Evolutionary conservation across 1,140 invertebrate species (phyloP).

Genomic region (Archegozetes longisetosus): DNA sequence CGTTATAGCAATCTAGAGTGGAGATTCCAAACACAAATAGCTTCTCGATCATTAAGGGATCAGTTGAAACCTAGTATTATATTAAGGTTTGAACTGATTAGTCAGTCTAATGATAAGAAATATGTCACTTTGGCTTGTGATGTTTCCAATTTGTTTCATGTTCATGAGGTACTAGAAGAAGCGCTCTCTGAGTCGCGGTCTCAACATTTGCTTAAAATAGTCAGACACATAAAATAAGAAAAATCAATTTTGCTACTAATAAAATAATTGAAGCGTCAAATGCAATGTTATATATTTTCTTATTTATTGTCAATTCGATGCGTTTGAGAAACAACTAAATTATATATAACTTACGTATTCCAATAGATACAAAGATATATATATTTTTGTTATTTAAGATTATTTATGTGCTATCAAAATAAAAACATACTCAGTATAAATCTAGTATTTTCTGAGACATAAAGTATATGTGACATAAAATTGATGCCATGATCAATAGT

Average conservation of each 20-base stretch:
- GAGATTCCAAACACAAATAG: conserved; percentile 4
- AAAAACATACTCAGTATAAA: too few relatives aligned
- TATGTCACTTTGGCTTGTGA: neutral
- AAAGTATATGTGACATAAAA: too few relatives aligned
- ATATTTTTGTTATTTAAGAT: too few relatives aligned
- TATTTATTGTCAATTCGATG: too few relatives aligned
- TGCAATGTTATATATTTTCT: too few relatives aligned
- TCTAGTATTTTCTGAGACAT: too few relatives aligned
- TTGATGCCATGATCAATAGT: too few relatives aligned
- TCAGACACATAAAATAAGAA: conserved; percentile 1
- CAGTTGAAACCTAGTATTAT: conserved; percentile 4
- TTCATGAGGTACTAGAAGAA: neutral
- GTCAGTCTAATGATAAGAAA: neutral
- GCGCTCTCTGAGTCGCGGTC: neutral
- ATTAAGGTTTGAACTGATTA: neutral
- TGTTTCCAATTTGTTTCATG: neutral
- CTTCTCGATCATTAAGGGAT: conserved; percentile 1
- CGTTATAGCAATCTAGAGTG: neutral
- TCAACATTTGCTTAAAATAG: conserved; percentile 2
- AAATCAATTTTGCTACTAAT: neutral
- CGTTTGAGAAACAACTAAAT: too few relatives aligned
- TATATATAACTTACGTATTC: too few relatives aligned
- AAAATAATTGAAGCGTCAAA: neutral
- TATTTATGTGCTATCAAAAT: too few relatives aligned
- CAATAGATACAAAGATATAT: too few relatives aligned